Evolutionary conservation across 1,140 invertebrate species (phyloP).

Genomic region (Brachionus asplanchnoidis): DNA sequence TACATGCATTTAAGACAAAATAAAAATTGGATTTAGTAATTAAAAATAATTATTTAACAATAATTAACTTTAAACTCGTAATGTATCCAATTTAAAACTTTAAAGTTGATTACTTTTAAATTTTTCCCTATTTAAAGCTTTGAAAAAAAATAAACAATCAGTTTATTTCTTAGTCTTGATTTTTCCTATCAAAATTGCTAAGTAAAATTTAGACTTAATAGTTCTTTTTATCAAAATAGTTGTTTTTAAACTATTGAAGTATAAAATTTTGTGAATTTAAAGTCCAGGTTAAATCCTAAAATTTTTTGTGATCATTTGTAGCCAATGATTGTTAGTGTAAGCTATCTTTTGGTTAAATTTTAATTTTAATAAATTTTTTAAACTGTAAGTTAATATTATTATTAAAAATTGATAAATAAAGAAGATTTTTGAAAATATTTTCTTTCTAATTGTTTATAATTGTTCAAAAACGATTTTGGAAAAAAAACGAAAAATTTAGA

Average conservation of each 20-base stretch:
- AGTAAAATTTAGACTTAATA: neutral
- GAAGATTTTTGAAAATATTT: neutral
- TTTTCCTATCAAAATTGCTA: neutral
- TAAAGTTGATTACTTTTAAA: neutral
- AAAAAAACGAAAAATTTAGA: neutral
- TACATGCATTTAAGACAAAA: neutral
- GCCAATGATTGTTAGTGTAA: neutral
- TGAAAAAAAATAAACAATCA: neutral
- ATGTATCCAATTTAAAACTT: neutral
- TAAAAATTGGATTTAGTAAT: neutral
- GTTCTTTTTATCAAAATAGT: neutral
- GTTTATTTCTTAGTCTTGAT: neutral
- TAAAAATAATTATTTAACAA: constrained; percentile 1
- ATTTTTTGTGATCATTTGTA: neutral
- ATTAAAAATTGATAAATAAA: too few species aligned
- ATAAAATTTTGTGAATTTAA: neutral
- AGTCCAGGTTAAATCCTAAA: neutral
- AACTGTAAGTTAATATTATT: too few species aligned
- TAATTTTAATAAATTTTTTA: neutral
- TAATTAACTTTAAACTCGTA: neutral
- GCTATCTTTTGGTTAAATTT: neutral
- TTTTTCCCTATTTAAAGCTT: neutral
- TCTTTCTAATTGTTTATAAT: neutral
- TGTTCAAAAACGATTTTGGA: neutral
- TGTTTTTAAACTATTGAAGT: neutral